Percentiles rank a stretch among this genome's conserved stretches.
These are phyloP conservation scores for Phortica variegata DNA, from an alignment of 1,140 invertebrate species.

Conservation along the genomic window DNA sequence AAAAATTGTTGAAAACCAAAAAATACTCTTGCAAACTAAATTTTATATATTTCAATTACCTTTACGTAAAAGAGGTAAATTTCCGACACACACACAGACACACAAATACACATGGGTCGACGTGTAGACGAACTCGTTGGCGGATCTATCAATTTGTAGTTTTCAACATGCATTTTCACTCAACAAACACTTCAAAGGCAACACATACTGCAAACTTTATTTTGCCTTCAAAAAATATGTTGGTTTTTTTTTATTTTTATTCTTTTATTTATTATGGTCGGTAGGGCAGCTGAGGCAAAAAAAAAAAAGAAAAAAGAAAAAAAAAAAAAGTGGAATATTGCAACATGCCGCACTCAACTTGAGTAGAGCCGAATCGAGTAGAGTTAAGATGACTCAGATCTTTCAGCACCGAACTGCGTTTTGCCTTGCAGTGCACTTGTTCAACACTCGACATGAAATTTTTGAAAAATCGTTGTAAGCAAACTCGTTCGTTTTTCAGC, in stretches of 20 bases:
- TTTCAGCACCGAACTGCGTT: slow-evolving; percentile 1
- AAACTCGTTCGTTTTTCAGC: slow-evolving; percentile 26
- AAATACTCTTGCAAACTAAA: too few species aligned
- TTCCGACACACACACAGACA: background rate
- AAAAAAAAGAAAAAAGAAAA: too few species aligned
- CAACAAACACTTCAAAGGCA: slow-evolving; percentile 10
- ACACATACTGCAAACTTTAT: slow-evolving; percentile 1
- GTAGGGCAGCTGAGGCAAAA: too few species aligned
- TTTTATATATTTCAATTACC: background rate
- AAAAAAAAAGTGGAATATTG: slow-evolving; percentile 15
- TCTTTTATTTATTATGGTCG: too few species aligned
- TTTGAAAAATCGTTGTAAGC: too few species aligned
- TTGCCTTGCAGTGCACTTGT: slow-evolving; percentile 18
- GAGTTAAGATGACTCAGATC: background rate
- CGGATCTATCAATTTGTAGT: slow-evolving; percentile 47
- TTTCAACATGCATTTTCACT: slow-evolving; percentile 21
- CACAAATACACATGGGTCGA: slow-evolving; percentile 1
- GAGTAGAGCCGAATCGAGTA: background rate
- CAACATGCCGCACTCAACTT: slow-evolving; percentile 19
- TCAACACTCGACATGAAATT: too few species aligned
- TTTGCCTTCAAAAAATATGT: too few species aligned
- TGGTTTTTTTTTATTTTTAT: too few species aligned
- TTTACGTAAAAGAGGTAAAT: background rate
- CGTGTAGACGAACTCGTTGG: slow-evolving; percentile 25
- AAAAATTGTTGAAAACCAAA: too few species aligned